These are phyloP conservation scores for Meloe dianella DNA, from an alignment of 2,888 invertebrate species.

Conservation along the genomic window DNA sequence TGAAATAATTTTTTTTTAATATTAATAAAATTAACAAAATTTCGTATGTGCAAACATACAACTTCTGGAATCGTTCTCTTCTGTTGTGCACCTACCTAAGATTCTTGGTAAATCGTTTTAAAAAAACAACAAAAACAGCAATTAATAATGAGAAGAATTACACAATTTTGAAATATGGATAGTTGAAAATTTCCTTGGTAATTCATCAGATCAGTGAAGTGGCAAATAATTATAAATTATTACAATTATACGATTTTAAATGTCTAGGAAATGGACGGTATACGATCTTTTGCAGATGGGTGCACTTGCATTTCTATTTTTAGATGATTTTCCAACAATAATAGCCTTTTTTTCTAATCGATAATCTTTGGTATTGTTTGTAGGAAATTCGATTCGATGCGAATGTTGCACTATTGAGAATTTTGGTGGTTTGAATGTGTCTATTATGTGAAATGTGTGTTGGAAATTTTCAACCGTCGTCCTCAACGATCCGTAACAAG, in stretches of 20 bases:
- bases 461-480: slow-evolving; percentile 7
- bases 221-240: slow-evolving; percentile 2
- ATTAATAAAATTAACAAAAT: slow-evolving; percentile 1
- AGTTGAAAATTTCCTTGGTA: neutral
- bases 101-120: too few relatives aligned
- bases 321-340: neutral
- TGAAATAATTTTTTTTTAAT: neutral
- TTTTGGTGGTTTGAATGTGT: neutral
- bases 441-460: neutral
- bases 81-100: too few relatives aligned
- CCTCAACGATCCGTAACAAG: neutral
- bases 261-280: neutral
- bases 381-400: neutral
- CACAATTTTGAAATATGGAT: neutral
- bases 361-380: too few relatives aligned
- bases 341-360: too few relatives aligned
- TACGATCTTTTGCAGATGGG: neutral
- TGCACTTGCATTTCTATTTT: neutral
- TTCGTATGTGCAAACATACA: too few relatives aligned
- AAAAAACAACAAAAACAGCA: too few relatives aligned
- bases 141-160: too few relatives aligned
- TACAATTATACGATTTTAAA: neutral
- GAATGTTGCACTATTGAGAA: too few relatives aligned
- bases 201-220: neutral
- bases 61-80: too few relatives aligned